A percentile compares a stretch with the other conserved stretches of the same genome.
These are phyloP conservation scores for Leuciscus waleckii DNA, from an alignment of 2,797 vertebrate genomes.

Conservation along the genomic window DNA sequence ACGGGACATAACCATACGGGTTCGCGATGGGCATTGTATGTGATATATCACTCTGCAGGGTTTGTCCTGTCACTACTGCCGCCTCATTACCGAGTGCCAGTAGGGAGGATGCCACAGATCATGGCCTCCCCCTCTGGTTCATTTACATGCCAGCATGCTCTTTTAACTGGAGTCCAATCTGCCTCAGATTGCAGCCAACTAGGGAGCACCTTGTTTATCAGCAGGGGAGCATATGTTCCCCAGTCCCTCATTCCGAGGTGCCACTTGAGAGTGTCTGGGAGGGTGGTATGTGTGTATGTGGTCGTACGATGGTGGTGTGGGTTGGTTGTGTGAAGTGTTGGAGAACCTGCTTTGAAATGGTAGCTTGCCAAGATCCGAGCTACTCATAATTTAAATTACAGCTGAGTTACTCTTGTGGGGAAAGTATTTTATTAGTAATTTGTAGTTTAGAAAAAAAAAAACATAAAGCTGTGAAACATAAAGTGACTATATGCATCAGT, in stretches of 20 bases:
- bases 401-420: neutral
- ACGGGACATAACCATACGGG: neutral
- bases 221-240: constrained; percentile 57
- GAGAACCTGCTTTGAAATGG: constrained; percentile 8
- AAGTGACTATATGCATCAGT: neutral
- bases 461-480: no score
- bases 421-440: neutral
- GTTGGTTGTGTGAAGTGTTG: constrained; percentile 15
- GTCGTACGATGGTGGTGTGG: constrained; percentile 4
- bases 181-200: constrained; percentile 50
- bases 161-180: constrained; percentile 61
- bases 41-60: constrained; percentile 35
- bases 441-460: neutral
- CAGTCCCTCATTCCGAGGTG: constrained; percentile 30
- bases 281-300: constrained; percentile 21
- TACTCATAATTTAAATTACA: neutral
- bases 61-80: constrained; percentile 34
- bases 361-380: neutral
- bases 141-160: constrained; percentile 60
- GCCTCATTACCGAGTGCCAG: constrained; percentile 39
- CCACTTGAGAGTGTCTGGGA: constrained; percentile 32
- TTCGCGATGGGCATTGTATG: constrained; percentile 11
- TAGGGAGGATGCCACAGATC: constrained; percentile 37
- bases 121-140: constrained; percentile 44
- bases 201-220: constrained; percentile 55